These are phyloP conservation scores for Atta colombica DNA, from an alignment of 1,140 invertebrate genomes.

Conservation along the genomic window DNA sequence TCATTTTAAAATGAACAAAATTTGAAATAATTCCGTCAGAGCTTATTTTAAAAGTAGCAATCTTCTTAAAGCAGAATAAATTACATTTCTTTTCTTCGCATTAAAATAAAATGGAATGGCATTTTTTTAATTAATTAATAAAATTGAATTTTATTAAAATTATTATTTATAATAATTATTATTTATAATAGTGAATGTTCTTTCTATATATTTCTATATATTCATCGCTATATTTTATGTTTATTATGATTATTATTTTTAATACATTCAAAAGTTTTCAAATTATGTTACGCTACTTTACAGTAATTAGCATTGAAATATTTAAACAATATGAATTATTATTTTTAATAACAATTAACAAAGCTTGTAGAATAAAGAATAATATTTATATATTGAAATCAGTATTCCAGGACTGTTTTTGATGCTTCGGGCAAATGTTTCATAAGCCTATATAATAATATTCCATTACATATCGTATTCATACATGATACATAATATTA, in stretches of 20 bases:
- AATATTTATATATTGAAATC: background rate
- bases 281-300: background rate
- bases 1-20: constrained; percentile 49
- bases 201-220: background rate
- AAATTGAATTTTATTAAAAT: constrained; percentile 1
- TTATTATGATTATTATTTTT: background rate
- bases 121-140: background rate
- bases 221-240: background rate
- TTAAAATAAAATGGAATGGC: background rate
- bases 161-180: background rate
- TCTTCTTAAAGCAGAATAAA: background rate
- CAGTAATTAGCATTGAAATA: background rate
- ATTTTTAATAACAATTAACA: background rate
- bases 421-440: background rate
- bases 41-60: constrained; percentile 38
- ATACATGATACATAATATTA: constrained; percentile 18
- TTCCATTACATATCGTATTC: constrained; percentile 10
- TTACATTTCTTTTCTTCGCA: background rate
- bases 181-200: background rate
- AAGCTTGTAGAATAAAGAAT: background rate
- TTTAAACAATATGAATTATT: background rate
- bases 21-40: constrained; percentile 23
- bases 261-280: background rate
- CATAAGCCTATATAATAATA: constrained; percentile 15
- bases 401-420: background rate